These are phyloP conservation scores for Caenorhabditis afra DNA, from an alignment of 2,888 invertebrate genomes.

Conservation along the genomic window DNA sequence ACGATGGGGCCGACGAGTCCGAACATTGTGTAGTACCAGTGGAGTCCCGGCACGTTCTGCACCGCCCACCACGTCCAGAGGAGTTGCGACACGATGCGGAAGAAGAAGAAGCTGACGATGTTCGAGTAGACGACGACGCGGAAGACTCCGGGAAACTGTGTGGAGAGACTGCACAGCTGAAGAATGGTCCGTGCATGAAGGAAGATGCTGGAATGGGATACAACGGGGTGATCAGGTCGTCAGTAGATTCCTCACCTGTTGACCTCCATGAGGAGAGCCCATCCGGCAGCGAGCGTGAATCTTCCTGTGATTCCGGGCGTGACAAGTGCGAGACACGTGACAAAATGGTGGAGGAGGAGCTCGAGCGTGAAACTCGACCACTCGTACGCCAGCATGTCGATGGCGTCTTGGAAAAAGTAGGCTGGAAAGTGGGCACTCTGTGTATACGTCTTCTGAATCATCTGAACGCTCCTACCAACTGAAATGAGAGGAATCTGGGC, in stretches of 20 bases:
- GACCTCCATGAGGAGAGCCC: conserved; percentile 78
- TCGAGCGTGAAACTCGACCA: conserved; percentile 75
- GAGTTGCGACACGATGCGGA: conserved; percentile 72
- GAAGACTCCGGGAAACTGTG: conserved; percentile 52
- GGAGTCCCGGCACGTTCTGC: conserved; percentile 56
- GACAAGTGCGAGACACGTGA: conserved; percentile 59
- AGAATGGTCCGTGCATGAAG: conserved; percentile 75
- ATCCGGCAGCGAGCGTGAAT: conserved; percentile 72
- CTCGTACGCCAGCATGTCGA: conserved; percentile 75
- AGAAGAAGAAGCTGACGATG: conserved; percentile 72
- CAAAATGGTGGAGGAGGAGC: conserved; percentile 72
- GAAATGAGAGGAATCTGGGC: conserved; percentile 72
- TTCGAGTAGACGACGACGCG: conserved; percentile 66
- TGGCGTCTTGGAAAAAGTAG: conserved; percentile 76
- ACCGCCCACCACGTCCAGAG: conserved; percentile 68
- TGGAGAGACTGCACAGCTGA: conserved; percentile 68
- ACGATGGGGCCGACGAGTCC: conserved; percentile 65
- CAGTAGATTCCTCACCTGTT: conserved; percentile 66
- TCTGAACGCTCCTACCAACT: conserved; percentile 67
- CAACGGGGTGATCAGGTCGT: background rate
- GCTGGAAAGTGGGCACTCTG: no score
- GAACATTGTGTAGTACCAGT: conserved; percentile 63
- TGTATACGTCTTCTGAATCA: no score
- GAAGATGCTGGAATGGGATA: conserved; percentile 69
- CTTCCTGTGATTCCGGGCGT: conserved; percentile 52